Evolutionary conservation across 2,113 vertebrate species (phyloP), one percentile per base, ranked within the genome.

Genomic region (Neotoma lepida): DNA sequence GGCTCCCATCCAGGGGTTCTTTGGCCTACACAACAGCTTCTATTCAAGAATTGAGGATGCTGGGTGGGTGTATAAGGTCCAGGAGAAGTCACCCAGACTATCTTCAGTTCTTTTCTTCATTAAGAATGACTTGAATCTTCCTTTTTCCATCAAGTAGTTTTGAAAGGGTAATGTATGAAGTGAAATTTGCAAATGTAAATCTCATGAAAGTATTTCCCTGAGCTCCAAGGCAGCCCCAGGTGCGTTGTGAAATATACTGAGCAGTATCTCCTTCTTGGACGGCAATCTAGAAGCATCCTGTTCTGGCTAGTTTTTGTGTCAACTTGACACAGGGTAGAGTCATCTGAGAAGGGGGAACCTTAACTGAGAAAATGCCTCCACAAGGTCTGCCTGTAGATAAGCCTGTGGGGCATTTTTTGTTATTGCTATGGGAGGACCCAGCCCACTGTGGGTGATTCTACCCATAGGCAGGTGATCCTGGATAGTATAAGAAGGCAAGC

Each of bases 131-230:
- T 94, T 93, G 35, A 81, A 12, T 28, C 10, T 51, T 41, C 15
- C 26, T 30, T 78, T 66, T 24, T 64, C 78, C 26, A 88, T 49
- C 5, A 61, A 70, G 28, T 64, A 76, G 18, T 13, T 76, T 86
- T 39, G 58, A 2, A 84, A 44, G 46, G 17, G 9, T 49, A 56
- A 85, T 44, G 26, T 28, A 1, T 49, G 87, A 76, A 15, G 12
- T 90, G 41, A 92, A 85, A 74, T 74, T 39, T 95, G 17, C 56
- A 86, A 71, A 39, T n/a, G 44, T 81, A 39, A 86, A 77, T 28
- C 76, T 73, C 56, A 30, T n/a, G 10, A 93, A 84, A 54, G 46
- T 81, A 58, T 28, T 80, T 44, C 33, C 49, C 58, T 44, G 54
- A 76, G 39, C 28, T 3, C 39, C 46, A 64, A 2, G 44, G 33